Evolutionary conservation across 2,888 invertebrate species (phyloP), one percentile per base, ranked within the genome.

Genomic region (Temnothorax rugatulus): DNA sequence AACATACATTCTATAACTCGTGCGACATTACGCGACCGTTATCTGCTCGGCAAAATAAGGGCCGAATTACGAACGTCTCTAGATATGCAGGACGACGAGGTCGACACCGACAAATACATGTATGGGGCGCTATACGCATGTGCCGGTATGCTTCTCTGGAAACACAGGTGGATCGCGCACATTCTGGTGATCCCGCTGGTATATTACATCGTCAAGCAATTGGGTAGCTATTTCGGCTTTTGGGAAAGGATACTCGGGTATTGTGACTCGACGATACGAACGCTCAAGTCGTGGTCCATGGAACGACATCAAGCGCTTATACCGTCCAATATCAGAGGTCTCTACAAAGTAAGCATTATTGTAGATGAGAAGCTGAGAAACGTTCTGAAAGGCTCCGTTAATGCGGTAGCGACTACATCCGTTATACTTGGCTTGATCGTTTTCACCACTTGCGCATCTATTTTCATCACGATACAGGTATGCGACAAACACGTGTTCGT

Each of bases 401-500:
- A 99, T 95, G 97, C 98, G 0, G 97, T 98, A 2, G 98, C 98
- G 8, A 97, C 98, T 69, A 97, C 97, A 88, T 96, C 98, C 77
- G 98, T 99, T 91, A 98, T 99, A 88, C 95, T 98, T 74, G 96
- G 97, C n/a, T 96, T 99, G 76, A 96, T 99, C 77, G 94, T 98
- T 44, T 97, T 98, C 90, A 96, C 97, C 25, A 96, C 97, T 73
- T 97, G 98, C 90, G 96, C 98, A 66, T 97, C 97, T 47, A 96
- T 99, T 86, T 98, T 99, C 94, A 97, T 98, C 86, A 97, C 96
- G 84, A 96, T 98, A 90, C 98, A 98, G 96, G 98, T 98, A 95
- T 47, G 29, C 92, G 21, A 44, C 18, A 38, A 61, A 71, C 15
- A 15, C 0, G 13, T 61, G 29, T 11, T 41, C 0, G 11, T 41